Evolutionary conservation across 2,113 vertebrate genomes (phyloP).

Genomic region (Pseudopodoces humilis): DNA sequence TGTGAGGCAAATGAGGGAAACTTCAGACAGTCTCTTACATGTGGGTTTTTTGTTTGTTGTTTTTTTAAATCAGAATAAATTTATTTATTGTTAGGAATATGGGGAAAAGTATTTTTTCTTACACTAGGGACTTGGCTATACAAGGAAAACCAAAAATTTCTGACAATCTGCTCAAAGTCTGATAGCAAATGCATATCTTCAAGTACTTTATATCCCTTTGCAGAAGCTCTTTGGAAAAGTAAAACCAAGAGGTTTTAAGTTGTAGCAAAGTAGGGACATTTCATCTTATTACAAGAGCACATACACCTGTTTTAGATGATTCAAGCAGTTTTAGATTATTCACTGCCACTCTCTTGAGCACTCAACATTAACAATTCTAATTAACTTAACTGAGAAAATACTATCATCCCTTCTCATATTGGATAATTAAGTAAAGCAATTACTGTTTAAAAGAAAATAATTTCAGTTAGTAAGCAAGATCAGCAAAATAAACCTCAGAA

Average conservation of each 20-base stretch:
- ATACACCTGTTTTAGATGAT: not conserved
- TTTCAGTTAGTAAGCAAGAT: not conserved
- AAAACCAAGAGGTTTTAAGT: not conserved
- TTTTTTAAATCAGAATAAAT: not conserved
- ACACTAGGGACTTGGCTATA: not conserved
- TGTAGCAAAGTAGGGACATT: not conserved
- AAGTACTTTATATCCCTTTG: not conserved
- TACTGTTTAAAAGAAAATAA: not conserved
- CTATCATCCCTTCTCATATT: not conserved
- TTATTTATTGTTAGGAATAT: not conserved
- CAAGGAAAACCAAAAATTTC: not conserved
- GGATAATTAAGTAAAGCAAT: slow-evolving; percentile 17
- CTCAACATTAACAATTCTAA: not conserved
- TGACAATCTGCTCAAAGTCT: accelerated
- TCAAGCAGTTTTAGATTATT: not conserved
- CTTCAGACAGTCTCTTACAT: too few species aligned
- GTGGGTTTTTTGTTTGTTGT: too few species aligned
- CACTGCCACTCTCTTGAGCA: not conserved
- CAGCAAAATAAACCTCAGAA: not conserved
- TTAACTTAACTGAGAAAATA: slow-evolving; percentile 12
- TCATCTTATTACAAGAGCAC: not conserved
- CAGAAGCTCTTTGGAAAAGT: not conserved
- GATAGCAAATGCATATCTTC: not conserved
- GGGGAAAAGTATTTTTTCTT: not conserved
- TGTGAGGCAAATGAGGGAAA: too few species aligned